A percentile compares a stretch with the other conserved stretches of the same genome.
These are phyloP conservation scores for Ochotona princeps DNA, from an alignment of 2,113 vertebrate genomes.

Conservation along the genomic window DNA sequence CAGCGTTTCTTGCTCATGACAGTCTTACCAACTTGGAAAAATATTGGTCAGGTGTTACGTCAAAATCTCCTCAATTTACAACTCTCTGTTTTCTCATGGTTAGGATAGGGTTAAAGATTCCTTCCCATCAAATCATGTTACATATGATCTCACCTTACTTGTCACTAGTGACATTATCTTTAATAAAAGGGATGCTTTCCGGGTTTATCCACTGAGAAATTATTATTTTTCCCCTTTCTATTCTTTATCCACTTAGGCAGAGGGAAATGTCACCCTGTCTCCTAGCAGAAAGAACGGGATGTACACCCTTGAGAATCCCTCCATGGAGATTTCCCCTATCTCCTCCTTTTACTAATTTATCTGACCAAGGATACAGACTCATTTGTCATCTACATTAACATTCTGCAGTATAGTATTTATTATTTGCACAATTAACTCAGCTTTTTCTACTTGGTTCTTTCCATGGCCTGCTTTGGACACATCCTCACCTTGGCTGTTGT, in stretches of 20 bases:
- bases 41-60: neutral
- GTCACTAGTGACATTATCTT: neutral
- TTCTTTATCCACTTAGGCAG: neutral
- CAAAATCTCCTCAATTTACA: neutral
- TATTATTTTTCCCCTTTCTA: neutral
- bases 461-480: neutral
- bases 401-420: neutral
- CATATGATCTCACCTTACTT: neutral
- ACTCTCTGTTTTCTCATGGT: neutral
- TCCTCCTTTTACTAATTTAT: neutral
- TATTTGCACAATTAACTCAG: neutral
- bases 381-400: neutral
- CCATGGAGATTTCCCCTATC: neutral
- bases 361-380: neutral
- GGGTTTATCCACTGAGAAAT: neutral
- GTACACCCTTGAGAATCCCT: neutral
- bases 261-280: neutral
- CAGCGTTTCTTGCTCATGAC: neutral
- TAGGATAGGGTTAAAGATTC: neutral
- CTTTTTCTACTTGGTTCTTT: neutral
- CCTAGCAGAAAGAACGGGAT: neutral
- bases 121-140: neutral
- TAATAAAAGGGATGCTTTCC: neutral
- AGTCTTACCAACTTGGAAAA: conserved; percentile 11
- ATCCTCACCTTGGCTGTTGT: neutral